phyloP scores from a whole-genome alignment of 2,797 vertebrate genomes.

The Malacoraja senta region DNA sequence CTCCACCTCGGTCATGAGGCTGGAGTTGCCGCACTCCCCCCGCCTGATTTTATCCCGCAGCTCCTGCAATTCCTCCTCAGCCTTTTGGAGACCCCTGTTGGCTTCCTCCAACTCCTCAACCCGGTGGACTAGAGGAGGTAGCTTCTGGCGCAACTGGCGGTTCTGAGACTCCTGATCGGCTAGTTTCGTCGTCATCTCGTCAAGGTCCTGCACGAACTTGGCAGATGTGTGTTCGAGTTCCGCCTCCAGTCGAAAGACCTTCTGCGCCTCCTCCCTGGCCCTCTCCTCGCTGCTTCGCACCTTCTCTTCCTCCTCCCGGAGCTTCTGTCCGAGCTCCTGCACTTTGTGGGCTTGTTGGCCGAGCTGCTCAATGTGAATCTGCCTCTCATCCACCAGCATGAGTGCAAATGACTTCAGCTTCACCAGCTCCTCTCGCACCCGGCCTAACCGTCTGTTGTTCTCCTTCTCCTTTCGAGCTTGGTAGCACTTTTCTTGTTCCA shows the following conservation, averaged over 20 bases:
- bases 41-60: constrained; percentile 82
- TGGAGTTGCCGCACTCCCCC: constrained; percentile 80
- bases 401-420: constrained; percentile 90
- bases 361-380: constrained; percentile 84
- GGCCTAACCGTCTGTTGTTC: constrained; percentile 72
- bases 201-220: constrained; percentile 72
- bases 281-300: constrained; percentile 58
- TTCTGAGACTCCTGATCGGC: constrained; percentile 75
- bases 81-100: constrained; percentile 72
- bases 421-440: constrained; percentile 77
- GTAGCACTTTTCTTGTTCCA: constrained; percentile 90
- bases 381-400: constrained; percentile 91
- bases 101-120: constrained; percentile 84
- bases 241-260: constrained; percentile 72
- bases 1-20: constrained; percentile 82
- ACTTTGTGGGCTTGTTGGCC: constrained; percentile 81
- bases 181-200: constrained; percentile 78
- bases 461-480: constrained; percentile 86
- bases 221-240: constrained; percentile 74
- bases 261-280: constrained; percentile 75
- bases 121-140: constrained; percentile 64
- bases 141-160: constrained; percentile 74
- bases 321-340: constrained; percentile 74
- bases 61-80: constrained; percentile 83
- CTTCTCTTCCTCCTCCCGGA: constrained; percentile 77